Evolutionary conservation across 2,113 vertebrate genomes (phyloP).

Genomic region (Rhinolophus sinicus): DNA sequence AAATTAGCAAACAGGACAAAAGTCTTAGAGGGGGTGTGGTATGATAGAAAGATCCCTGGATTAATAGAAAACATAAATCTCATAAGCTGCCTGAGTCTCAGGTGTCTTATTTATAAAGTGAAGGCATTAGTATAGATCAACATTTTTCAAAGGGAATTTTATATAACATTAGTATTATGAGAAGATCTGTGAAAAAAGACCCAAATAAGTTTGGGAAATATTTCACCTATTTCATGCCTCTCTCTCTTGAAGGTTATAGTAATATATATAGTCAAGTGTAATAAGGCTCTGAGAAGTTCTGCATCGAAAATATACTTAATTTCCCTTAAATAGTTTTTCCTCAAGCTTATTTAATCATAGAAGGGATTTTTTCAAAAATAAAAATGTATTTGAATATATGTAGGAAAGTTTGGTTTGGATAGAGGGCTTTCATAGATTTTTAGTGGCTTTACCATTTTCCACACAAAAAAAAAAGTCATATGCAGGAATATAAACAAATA

Average conservation of each 20-base stretch:
- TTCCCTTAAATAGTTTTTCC: background rate
- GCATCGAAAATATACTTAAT: background rate
- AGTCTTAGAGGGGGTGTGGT: background rate
- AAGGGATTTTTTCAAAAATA: background rate
- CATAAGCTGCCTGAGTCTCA: background rate
- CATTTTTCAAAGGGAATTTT: background rate
- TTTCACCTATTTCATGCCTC: background rate
- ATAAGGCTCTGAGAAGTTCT: conserved; percentile 1
- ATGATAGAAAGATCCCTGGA: background rate
- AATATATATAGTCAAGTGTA: background rate
- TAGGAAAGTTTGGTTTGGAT: background rate
- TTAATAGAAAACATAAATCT: background rate
- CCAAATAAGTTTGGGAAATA: background rate
- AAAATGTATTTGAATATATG: background rate
- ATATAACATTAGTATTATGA: background rate
- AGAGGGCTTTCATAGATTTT: background rate
- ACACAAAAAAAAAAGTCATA: background rate
- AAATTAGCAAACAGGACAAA: conserved; percentile 20
- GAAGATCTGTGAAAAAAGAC: background rate
- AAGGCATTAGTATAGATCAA: background rate
- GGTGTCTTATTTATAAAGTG: background rate
- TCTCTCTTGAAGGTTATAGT: background rate
- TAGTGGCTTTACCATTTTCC: background rate
- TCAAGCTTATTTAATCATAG: background rate
- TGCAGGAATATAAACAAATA: background rate